Evolutionary conservation across 2,888 invertebrate genomes (phyloP).

Genomic region (Harpalus rufipes): DNA sequence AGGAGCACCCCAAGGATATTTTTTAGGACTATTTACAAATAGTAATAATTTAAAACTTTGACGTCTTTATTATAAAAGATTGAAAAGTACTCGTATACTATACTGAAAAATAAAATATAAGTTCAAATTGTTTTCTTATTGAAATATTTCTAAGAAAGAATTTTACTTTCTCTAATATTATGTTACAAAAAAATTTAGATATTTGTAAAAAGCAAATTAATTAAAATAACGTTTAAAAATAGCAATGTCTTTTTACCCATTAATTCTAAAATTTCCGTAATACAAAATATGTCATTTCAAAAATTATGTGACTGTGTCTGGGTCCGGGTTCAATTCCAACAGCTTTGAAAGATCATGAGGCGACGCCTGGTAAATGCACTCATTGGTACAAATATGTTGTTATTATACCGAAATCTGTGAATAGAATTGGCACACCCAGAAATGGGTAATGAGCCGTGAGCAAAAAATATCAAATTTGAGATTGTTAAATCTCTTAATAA

Average conservation of each 20-base stretch:
- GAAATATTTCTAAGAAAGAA: background rate
- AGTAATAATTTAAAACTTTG: too few species aligned
- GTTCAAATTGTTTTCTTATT: background rate
- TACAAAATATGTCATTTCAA: background rate
- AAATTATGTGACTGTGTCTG: too few species aligned
- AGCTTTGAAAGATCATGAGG: too few species aligned
- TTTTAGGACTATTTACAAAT: too few species aligned
- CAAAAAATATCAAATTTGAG: background rate
- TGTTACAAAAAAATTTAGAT: background rate
- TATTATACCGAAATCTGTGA: too few species aligned
- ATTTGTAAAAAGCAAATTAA: background rate
- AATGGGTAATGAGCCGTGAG: background rate
- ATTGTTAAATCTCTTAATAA: background rate
- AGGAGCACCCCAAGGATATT: too few species aligned
- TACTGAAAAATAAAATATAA: background rate
- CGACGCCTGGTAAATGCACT: too few species aligned
- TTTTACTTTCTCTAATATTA: background rate
- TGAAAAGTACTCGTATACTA: background rate
- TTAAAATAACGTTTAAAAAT: background rate
- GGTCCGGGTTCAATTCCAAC: too few species aligned
- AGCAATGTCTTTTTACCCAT: background rate
- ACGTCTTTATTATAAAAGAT: too few species aligned
- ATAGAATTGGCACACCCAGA: too few species aligned
- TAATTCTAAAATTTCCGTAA: background rate
- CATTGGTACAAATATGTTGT: too few species aligned